Evolutionary conservation across 2,888 invertebrate genomes (phyloP).

Genomic region (Ormyrus thymus): DNA sequence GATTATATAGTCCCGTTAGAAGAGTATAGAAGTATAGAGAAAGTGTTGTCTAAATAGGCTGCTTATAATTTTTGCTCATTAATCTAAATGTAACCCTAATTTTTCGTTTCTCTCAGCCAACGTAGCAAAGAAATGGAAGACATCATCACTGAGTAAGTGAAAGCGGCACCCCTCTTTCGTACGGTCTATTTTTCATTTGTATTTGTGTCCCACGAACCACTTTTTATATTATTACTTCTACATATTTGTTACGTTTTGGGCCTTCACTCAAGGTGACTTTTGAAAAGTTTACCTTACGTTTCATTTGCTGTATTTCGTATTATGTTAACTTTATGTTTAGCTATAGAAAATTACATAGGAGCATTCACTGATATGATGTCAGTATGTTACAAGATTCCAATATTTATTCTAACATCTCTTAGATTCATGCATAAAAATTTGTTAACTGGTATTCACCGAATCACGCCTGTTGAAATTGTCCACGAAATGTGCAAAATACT

Average conservation of each 20-base stretch:
- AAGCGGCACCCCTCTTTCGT: slow-evolving; percentile 23
- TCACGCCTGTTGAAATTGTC: background rate
- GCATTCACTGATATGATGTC: too few species aligned
- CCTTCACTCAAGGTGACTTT: background rate
- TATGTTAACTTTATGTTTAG: background rate
- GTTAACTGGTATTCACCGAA: background rate
- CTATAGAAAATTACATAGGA: background rate
- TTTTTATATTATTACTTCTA: background rate
- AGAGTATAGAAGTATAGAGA: too few species aligned
- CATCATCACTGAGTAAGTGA: slow-evolving; percentile 66
- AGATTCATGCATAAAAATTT: too few species aligned
- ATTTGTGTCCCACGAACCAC: slow-evolving; percentile 8
- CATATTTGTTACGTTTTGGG: background rate
- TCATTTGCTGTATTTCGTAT: slow-evolving; percentile 4
- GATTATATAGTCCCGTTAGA: too few species aligned
- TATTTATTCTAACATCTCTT: background rate
- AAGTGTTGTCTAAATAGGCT: background rate
- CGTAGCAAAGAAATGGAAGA: slow-evolving; percentile 72
- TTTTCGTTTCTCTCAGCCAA: slow-evolving; percentile 62
- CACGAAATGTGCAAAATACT: background rate
- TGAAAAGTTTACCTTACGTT: background rate
- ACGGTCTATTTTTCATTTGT: slow-evolving; percentile 5
- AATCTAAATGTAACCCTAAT: slow-evolving; percentile 29
- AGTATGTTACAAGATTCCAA: too few species aligned
- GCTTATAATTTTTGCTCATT: slow-evolving; percentile 30